Evolutionary conservation across 2,888 invertebrate species (phyloP), one percentile per base, ranked within the genome.

Genomic region (Lymantria monacha): DNA sequence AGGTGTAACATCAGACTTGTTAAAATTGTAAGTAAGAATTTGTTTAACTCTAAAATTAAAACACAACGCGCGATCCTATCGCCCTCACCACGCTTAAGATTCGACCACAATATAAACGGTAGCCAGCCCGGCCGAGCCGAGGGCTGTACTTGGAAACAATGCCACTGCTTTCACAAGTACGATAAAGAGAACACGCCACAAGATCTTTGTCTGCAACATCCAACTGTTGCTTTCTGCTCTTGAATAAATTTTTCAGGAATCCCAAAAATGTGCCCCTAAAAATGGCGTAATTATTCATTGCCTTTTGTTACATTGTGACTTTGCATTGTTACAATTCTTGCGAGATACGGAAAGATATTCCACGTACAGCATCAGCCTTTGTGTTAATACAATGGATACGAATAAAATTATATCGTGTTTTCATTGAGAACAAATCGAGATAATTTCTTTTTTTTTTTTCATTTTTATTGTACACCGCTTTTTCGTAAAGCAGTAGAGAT

Each of bases 201-300:
- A 60, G 9, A n/a, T n/a, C 33, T 38, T 38, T 12, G 38, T 38
- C 36, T 2, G 2, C 36, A 36, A 7, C 11, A 9, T 38, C 12
- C 9, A 38, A 38, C 57, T 62, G 64, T 66, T 65, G 62, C 60
- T 55, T 5, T 22, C 38, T n/a, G 12, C 11, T 38, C 12, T 38
- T 3, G 12, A n/a, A 38, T 38, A 38, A 9, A 9, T 38, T 38
- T 38, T 38, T 11, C 38, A n/a, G 12, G 12, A 38, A 38, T 12
- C 11, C 1, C 11, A 38, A 38, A 38, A 38, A n/a, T 12, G 36
- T 36, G 9, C 2, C 12, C n/a, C 12, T 38, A 7, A 38, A 12
- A 38, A 7, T n/a, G n/a, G 38, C 12, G 11, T 7, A 38, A 38
- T 38, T 38, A 38, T 38, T 38, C 38, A 7, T 38, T 10, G 11